phyloP scores from a whole-genome alignment of 2,113 vertebrate genomes.

The Tragelaphus buxtoni region DNA sequence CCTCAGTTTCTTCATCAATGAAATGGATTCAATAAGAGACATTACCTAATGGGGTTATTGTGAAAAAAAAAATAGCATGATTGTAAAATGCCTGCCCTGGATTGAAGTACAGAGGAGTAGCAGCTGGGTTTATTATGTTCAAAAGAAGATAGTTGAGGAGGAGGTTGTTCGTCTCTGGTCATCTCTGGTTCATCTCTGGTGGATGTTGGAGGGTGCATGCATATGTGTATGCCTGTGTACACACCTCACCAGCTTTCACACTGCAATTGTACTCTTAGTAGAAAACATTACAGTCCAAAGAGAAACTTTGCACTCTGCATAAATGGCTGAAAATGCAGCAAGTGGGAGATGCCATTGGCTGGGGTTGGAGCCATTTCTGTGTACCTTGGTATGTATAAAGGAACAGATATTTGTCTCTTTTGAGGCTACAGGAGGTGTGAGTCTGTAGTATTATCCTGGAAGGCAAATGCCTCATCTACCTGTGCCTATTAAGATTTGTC shows the following conservation, averaged over 20 bases:
- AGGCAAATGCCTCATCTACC: not conserved
- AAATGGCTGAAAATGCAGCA: not conserved
- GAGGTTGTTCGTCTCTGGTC: not conserved
- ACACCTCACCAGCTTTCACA: not conserved
- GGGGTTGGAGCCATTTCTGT: not conserved
- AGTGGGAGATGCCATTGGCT: not conserved
- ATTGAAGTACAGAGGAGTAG: not conserved
- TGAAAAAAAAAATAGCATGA: not conserved
- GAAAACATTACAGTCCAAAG: not conserved
- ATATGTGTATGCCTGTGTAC: not conserved
- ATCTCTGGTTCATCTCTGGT: not conserved
- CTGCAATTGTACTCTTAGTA: not conserved
- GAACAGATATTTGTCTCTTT: not conserved
- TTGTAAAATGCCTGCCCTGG: not conserved
- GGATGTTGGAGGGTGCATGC: not conserved
- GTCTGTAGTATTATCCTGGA: not conserved
- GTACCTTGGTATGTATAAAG: not conserved
- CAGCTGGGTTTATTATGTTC: not conserved
- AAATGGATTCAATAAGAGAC: not conserved
- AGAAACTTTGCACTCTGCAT: not conserved
- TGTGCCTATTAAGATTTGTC: not conserved
- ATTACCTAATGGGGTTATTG: not conserved
- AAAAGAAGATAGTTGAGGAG: not conserved
- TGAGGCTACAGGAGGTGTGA: not conserved
- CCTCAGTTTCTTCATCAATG: conserved; percentile 32